Evolutionary conservation across 2,797 vertebrate species (phyloP).

Genomic region (Brachyalestes nurse): DNA sequence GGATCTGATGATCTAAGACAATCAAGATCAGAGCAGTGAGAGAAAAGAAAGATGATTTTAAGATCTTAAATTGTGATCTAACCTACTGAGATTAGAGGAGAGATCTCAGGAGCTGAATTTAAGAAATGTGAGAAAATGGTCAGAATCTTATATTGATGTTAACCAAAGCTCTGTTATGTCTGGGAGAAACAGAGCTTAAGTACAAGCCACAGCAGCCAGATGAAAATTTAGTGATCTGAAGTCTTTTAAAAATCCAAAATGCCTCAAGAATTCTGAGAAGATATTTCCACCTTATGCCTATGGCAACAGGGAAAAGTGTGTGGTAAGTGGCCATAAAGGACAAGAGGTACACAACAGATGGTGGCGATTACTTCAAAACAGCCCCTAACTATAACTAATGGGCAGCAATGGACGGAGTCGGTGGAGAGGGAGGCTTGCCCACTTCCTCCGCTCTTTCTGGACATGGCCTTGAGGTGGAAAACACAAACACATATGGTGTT

Average conservation of each 20-base stretch:
- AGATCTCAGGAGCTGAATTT: no score
- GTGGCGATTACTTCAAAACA: conserved; percentile 68
- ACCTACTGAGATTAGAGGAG: no score
- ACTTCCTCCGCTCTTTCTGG: conserved; percentile 42
- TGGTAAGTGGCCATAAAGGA: conserved; percentile 23
- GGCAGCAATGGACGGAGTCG: conserved; percentile 49
- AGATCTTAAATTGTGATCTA: no score
- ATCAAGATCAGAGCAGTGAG: no score
- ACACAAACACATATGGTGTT: conserved; percentile 64
- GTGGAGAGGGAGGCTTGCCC: conserved; percentile 9
- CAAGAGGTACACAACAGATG: conserved; percentile 64
- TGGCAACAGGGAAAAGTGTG: neutral
- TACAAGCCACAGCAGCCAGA: neutral
- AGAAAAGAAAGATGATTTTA: no score
- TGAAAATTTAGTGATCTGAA: neutral
- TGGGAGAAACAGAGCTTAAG: neutral
- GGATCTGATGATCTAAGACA: no score
- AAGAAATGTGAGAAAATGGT: no score
- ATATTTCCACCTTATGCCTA: conserved; percentile 18
- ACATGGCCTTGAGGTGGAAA: conserved; percentile 61
- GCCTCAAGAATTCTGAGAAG: conserved; percentile 8
- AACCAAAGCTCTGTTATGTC: no score
- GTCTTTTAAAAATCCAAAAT: neutral
- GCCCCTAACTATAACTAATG: conserved; percentile 64
- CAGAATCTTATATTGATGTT: no score